Base-by-base conservation (phyloP, 2,797 vertebrate species). In the Gadopsis marmoratus region DNA sequence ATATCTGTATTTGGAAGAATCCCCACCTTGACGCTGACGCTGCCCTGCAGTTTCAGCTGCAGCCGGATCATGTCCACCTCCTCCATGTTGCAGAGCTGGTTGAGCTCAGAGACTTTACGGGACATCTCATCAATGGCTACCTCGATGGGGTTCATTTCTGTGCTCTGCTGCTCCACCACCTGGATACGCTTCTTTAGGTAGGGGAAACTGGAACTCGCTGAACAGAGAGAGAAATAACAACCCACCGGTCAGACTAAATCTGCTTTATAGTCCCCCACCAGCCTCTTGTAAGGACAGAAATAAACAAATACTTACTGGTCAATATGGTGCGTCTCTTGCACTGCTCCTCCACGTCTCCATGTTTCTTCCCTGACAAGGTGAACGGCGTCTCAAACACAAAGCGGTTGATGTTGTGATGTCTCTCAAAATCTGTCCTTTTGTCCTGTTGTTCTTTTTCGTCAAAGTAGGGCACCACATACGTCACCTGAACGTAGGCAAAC, bases 81-180 rank as follows among this genome's bases (percentile, higher is more conserved):
- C 37, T 97, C 96, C 96, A 97, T 97, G 7, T 91, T 95, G 92
- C 98, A 99, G 64, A 99, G 96, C 92, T 98, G 97, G 78, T 97
- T 98, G 83, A 99, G 98, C 92, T 99, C 98, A 0, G 96, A 97
- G 66, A 99, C 97, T 72, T 99, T 99, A 48, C 95, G 97, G 35
- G 97, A 97, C 98, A 99, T 99, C 94, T 99, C 98, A 45, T 99
- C 98, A 13, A 99, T 99, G 0, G 98, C 98, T 33, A 99, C 98
- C 86, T 99, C 98, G 0, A 99, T 97, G 0, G 98, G 98, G 87
- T 99, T 99, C 94, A 99, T 96, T 82, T 99, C 98, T 1, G 96
- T 97, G 91, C 97, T 97, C 35, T 97, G 96, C 70, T 99, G 98
- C 88, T 97, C 97, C 71, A 99, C 86, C 80, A 99, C 98, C 86